These are phyloP conservation scores for Cyphomyrus discorhynchus DNA, from an alignment of 2,113 vertebrate genomes.

Conservation along the genomic window DNA sequence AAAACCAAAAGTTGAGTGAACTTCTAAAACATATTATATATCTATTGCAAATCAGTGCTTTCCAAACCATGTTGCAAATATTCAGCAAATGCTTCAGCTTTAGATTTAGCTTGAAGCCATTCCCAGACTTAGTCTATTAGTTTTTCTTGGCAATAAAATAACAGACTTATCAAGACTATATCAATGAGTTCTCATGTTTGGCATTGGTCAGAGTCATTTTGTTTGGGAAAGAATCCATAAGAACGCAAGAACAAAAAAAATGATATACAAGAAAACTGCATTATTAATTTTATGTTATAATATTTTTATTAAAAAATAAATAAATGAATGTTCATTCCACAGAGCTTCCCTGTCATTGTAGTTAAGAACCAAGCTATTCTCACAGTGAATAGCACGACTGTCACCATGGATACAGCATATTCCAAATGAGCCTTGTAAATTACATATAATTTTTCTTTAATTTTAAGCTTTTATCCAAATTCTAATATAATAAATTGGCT, in stretches of 20 bases:
- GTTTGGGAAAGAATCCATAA: not conserved
- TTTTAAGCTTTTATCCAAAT: not conserved
- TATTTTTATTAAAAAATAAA: not conserved
- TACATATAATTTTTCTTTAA: not conserved
- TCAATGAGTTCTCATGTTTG: not conserved
- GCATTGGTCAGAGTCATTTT: not conserved
- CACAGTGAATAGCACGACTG: not conserved
- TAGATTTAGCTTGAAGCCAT: not conserved
- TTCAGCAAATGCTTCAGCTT: not conserved
- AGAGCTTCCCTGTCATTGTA: not conserved
- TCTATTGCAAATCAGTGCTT: not conserved
- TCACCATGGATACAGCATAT: not conserved
- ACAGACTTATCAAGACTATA: not conserved
- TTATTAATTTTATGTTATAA: not conserved
- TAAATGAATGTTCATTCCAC: not conserved
- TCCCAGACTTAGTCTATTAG: too few species aligned
- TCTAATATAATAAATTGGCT: not conserved
- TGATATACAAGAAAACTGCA: not conserved
- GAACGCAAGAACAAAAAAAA: not conserved
- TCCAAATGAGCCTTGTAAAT: not conserved
- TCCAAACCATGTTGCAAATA: not conserved
- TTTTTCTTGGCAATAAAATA: not conserved
- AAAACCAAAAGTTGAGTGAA: not conserved
- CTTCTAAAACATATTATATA: not conserved
- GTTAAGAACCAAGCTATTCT: not conserved